Percentiles rank a stretch among this genome's conserved stretches.
Evolutionary conservation across 2,797 vertebrate genomes (phyloP).

Genomic region (Ctenosaura bakeri): DNA sequence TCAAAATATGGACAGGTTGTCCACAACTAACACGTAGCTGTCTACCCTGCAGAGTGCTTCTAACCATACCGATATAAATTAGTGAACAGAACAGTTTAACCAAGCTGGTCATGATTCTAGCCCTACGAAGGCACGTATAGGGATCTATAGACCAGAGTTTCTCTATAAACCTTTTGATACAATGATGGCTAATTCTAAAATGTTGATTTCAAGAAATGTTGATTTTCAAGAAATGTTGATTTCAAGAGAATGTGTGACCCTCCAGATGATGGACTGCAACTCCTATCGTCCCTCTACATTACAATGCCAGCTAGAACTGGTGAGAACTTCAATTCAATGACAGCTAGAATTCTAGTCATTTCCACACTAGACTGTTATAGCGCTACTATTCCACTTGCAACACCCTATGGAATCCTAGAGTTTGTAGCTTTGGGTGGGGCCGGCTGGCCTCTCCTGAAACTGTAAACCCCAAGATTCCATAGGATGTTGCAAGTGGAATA

Average conservation of each 20-base stretch:
- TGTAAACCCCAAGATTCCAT: too few species aligned
- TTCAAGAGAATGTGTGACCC: background rate
- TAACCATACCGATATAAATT: background rate
- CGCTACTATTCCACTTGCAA: too few species aligned
- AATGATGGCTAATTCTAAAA: background rate
- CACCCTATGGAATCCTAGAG: too few species aligned
- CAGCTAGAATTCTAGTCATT: too few species aligned
- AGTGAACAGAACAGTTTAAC: background rate
- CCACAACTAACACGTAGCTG: background rate
- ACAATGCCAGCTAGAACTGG: background rate
- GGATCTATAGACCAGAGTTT: background rate
- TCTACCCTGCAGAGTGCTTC: background rate
- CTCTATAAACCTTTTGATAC: background rate
- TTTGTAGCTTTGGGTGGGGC: too few species aligned
- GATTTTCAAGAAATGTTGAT: too few species aligned
- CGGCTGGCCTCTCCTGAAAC: too few species aligned
- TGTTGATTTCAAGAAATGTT: background rate
- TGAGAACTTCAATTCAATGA: background rate
- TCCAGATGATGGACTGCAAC: background rate
- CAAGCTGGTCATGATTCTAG: background rate
- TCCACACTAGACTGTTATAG: too few species aligned
- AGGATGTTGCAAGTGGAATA: too few species aligned
- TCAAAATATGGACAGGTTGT: background rate
- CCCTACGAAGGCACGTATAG: background rate
- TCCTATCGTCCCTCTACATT: background rate